A percentile compares a stretch with the other conserved stretches of the same genome.
Conservation (phyloP, 2,113 vertebrate species). For the Ptilonorhynchus violaceus region DNA sequence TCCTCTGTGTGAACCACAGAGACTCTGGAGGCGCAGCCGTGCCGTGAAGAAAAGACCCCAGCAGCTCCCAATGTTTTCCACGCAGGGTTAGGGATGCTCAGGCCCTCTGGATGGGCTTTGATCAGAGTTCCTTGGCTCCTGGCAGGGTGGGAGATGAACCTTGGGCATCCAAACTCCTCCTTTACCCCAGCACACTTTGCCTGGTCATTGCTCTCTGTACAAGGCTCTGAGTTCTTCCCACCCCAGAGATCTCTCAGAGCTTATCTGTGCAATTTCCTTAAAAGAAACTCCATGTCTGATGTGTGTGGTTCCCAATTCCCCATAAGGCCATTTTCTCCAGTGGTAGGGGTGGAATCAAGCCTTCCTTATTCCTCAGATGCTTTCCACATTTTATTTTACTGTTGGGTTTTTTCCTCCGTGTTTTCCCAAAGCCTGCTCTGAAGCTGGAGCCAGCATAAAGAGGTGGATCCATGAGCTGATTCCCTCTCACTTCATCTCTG, state of each 20-base stretch:
- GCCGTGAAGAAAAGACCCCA: background rate
- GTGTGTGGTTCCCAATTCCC: background rate
- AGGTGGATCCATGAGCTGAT: background rate
- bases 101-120: background rate
- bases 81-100: background rate
- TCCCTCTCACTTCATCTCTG: background rate
- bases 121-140: background rate
- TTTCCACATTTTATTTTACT: background rate
- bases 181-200: background rate
- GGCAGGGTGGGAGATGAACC: background rate
- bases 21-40: background rate
- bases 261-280: background rate
- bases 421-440: background rate
- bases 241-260: accelerated
- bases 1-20: background rate
- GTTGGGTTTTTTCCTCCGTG: accelerated
- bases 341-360: background rate
- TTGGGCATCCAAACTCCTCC: background rate
- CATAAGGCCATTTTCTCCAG: background rate
- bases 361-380: background rate
- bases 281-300: background rate
- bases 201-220: background rate
- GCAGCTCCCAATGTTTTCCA: background rate
- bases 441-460: background rate
- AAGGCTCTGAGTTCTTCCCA: background rate